Conservation (phyloP, 2,113 vertebrate genomes). For the Amphiprion percula region DNA sequence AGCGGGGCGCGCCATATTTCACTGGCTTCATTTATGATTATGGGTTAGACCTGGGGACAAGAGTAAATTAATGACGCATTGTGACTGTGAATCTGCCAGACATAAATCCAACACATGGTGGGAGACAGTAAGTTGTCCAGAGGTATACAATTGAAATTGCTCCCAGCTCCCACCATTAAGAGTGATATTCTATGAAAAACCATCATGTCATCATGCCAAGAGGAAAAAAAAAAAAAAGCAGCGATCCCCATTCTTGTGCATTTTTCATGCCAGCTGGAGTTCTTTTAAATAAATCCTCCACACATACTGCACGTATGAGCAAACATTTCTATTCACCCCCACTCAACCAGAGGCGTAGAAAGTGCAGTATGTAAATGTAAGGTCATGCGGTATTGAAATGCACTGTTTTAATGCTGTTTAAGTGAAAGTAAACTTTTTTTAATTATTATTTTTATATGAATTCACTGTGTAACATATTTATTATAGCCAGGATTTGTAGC, state of each 20-base stretch:
- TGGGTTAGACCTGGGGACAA: constrained; percentile 71
- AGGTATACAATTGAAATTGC: constrained; percentile 61
- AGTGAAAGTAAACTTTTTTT: not conserved
- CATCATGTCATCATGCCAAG: constrained; percentile 32
- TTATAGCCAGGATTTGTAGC: not conserved
- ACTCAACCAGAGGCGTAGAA: constrained; percentile 5
- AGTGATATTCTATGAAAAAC: constrained; percentile 49
- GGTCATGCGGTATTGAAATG: not conserved
- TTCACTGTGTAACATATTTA: not conserved
- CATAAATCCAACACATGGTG: constrained; percentile 75
- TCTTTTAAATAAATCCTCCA: constrained; percentile 24
- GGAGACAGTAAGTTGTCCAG: constrained; percentile 63
- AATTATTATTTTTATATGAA: not conserved
- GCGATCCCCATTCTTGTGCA: constrained; percentile 43
- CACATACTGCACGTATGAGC: constrained; percentile 8
- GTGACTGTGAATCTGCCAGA: constrained; percentile 78
- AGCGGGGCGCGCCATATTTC: constrained; percentile 59
- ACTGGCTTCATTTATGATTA: constrained; percentile 79
- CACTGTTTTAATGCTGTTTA: not conserved
- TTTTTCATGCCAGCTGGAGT: constrained; percentile 60
- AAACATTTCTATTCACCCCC: constrained; percentile 29
- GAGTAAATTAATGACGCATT: constrained; percentile 79
- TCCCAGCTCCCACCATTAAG: constrained; percentile 64
- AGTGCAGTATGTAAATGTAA: not conserved
- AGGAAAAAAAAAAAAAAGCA: constrained; percentile 63